Percentiles rank a stretch among this genome's conserved stretches.
Evolutionary conservation across 1,140 invertebrate genomes (phyloP).

Genomic region (Orius insidiosus): DNA sequence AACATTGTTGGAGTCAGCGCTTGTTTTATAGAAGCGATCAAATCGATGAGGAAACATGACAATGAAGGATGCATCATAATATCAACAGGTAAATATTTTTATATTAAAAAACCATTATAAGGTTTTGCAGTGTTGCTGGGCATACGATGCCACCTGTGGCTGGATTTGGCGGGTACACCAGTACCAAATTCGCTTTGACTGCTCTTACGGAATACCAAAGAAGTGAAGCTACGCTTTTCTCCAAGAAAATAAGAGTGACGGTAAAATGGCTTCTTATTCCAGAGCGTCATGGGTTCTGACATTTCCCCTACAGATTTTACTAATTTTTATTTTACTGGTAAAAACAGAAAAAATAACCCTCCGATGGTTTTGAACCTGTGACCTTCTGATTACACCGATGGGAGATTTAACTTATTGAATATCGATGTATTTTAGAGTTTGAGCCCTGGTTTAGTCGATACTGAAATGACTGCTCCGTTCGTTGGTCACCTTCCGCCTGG

Average conservation of each 20-base stretch:
- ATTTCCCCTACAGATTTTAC: neutral
- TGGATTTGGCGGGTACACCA: constrained; percentile 33
- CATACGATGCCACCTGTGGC: constrained; percentile 8
- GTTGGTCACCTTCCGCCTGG: neutral
- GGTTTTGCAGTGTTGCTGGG: neutral
- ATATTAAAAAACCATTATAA: neutral
- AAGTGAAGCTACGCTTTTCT: constrained; percentile 33
- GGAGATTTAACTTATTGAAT: neutral
- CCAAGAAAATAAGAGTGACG: constrained; percentile 38
- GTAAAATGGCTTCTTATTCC: constrained; percentile 23
- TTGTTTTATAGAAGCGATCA: constrained; percentile 35
- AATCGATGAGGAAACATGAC: constrained; percentile 32
- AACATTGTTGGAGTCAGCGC: constrained; percentile 45
- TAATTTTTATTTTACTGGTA: constrained; percentile 3
- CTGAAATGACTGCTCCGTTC: constrained; percentile 13
- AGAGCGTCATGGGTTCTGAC: neutral
- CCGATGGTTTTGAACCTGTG: no score
- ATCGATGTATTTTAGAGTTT: constrained; percentile 13
- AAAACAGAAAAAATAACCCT: no score
- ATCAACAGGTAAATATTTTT: constrained; percentile 39
- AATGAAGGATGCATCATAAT: constrained; percentile 51
- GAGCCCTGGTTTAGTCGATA: constrained; percentile 20
- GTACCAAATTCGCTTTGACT: constrained; percentile 39
- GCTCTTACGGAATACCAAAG: constrained; percentile 38
- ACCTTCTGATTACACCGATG: no score